Base-by-base conservation (phyloP, 1,140 invertebrate genomes). In the Neodiprion pinetum region DNA sequence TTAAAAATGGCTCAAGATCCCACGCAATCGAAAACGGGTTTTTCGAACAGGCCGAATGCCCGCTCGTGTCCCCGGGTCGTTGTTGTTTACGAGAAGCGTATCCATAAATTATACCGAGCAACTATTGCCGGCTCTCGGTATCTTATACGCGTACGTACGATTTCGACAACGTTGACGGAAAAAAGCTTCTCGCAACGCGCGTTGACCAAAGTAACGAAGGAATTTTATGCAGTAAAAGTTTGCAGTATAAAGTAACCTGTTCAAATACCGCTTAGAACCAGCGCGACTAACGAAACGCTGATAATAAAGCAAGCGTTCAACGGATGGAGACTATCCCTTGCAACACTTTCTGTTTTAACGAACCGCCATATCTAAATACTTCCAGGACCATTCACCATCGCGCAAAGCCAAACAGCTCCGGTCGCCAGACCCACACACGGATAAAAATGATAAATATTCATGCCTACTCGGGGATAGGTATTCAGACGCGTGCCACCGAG, bases 371-470 rank as follows among this genome's bases (percentile, higher is more conserved):
- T 61, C 8, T 9, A 5, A 40, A 61, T 61, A 17, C 53, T 61
- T 61, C n/a, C 9, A 17, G n/a, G n/a, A 14, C n/a, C 53, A 61
- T 61, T 61, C 14, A 61, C 53, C 53, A 61, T 61, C 4, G 9
- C 53, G 11, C n/a, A 0, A 4, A 61, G 11, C n/a, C 53, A 61
- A 61, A 17, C 28, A 40, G 28, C 28, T 2, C 28, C 28, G 28
- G 28, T 40, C 28, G 28, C 28, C 28, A 40, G 28, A 40, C 28
- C 1, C 28, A 61, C 53, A 12, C 53, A 9, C 53, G 53, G 53
- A 61, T 61, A 61, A 61, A 40, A 61, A 61, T 61, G n/a, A 61
- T 61, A 61, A 61, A 61, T 61, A 61, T 61, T 61, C 53, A 61
- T 61, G n/a, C 4, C 11, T 40, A 40, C 28, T 61, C 53, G 53